phyloP scores from a whole-genome alignment of 2,113 vertebrate species.

The Chloropsis cyanopogon region DNA sequence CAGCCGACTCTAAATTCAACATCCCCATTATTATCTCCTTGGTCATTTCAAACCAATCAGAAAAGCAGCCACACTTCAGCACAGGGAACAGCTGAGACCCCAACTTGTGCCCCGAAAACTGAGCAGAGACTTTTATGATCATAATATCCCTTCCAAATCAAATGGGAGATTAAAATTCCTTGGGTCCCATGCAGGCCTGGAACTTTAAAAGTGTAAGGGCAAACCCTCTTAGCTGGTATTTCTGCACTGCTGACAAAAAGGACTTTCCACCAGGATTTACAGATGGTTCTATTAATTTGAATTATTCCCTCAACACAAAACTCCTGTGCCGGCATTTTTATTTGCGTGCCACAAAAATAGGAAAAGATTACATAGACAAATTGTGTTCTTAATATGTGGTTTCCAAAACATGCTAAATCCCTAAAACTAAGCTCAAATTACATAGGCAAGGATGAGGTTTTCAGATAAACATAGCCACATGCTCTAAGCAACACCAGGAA shows the following conservation, averaged over 20 bases:
- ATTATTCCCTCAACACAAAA: not conserved
- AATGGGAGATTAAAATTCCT: constrained; percentile 26
- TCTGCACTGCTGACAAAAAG: not conserved
- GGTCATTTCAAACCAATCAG: not conserved
- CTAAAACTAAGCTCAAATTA: constrained; percentile 33
- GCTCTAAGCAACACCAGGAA: not conserved
- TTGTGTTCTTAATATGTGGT: not conserved
- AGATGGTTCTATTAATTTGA: not conserved
- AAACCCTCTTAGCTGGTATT: not conserved
- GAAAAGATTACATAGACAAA: not conserved
- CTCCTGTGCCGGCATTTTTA: not conserved
- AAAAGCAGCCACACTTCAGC: not conserved
- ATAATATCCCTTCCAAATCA: not conserved
- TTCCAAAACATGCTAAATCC: constrained; percentile 12
- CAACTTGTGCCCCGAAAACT: rapidly evolving
- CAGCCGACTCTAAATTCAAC: not conserved
- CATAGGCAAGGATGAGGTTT: not conserved
- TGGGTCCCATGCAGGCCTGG: not conserved
- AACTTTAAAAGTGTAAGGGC: not conserved
- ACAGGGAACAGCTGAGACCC: not conserved
- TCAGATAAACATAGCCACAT: constrained; percentile 37
- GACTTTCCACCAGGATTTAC: not conserved
- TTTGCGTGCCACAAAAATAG: not conserved
- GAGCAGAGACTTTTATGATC: not conserved
- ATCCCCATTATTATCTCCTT: not conserved